These are phyloP conservation scores for Meiosimyza platycephala DNA, from an alignment of 2,888 invertebrate genomes.

Conservation along the genomic window DNA sequence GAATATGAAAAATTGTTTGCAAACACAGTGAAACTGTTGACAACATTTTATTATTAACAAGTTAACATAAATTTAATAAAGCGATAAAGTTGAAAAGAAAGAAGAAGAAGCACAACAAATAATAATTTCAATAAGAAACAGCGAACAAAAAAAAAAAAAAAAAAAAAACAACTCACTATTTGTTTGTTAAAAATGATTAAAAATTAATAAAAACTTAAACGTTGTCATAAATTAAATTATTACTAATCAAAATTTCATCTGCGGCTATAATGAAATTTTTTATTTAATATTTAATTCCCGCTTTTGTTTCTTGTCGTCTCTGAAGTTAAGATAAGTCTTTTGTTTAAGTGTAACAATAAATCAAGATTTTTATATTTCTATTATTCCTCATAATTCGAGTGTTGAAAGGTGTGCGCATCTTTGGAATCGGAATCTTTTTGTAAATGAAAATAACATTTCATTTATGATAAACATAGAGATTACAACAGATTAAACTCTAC, in stretches of 20 bases:
- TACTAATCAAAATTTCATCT: not conserved
- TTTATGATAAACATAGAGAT: not conserved
- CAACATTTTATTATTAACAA: too few relatives aligned
- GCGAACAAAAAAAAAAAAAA: not conserved
- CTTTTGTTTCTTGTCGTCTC: not conserved
- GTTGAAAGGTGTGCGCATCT: slow-evolving; percentile 25
- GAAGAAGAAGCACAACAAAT: not conserved
- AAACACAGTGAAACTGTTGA: not conserved
- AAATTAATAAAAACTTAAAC: too few relatives aligned
- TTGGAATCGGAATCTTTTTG: slow-evolving; percentile 2
- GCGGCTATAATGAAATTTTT: not conserved
- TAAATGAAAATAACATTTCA: not conserved
- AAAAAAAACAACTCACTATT: not conserved
- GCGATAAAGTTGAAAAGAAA: too few relatives aligned
- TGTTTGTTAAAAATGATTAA: too few relatives aligned
- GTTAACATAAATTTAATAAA: too few relatives aligned
- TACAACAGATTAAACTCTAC: slow-evolving; percentile 11
- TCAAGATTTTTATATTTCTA: slow-evolving; percentile 18
- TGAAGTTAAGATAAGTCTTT: slow-evolving; percentile 6
- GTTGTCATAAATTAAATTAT: too few relatives aligned
- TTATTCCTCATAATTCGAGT: slow-evolving; percentile 16
- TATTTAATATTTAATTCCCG: slow-evolving; percentile 1
- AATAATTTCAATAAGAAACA: not conserved
- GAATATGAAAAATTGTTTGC: not conserved
- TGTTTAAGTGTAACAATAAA: slow-evolving; percentile 23